Percentiles rank a stretch among this genome's conserved stretches.
Evolutionary conservation across 2,797 vertebrate genomes (phyloP).

Genomic region (Characodon lateralis): DNA sequence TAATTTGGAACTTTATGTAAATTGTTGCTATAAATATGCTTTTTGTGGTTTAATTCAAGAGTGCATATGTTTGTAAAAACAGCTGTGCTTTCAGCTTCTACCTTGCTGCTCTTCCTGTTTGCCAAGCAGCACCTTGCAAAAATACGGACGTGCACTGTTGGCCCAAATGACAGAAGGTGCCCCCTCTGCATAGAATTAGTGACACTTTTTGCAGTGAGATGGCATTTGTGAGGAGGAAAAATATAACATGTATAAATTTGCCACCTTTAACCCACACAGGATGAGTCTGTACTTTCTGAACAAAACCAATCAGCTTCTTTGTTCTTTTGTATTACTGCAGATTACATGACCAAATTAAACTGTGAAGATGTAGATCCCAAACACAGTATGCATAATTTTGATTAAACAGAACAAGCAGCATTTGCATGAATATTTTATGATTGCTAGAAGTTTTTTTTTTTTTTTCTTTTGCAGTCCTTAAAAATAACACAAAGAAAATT

Average conservation of each 20-base stretch:
- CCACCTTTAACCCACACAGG: not conserved
- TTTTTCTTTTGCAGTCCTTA: not conserved
- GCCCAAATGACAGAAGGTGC: not conserved
- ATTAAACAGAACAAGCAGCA: not conserved
- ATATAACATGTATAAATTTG: not conserved
- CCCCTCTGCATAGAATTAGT: not conserved
- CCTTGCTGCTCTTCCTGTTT: too few relatives aligned
- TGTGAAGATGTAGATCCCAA: conserved; percentile 6
- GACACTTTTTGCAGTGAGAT: not conserved
- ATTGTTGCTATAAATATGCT: not conserved
- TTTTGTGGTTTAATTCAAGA: not conserved
- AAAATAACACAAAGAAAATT: not conserved
- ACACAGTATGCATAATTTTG: conserved; percentile 1
- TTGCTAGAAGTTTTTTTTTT: not conserved
- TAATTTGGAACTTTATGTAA: not conserved
- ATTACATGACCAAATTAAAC: conserved; percentile 57
- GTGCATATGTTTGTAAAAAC: not conserved
- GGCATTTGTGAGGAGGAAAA: not conserved
- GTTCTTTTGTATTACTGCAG: conserved; percentile 54
- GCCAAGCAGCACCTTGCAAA: too few relatives aligned
- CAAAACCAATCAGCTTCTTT: conserved; percentile 29
- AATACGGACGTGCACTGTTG: too few relatives aligned
- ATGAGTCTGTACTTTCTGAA: conserved; percentile 16
- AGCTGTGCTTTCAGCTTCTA: not conserved
- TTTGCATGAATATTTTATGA: conserved; percentile 2